Percentiles rank a stretch among this genome's conserved stretches.
Evolutionary conservation across 2,113 vertebrate genomes (phyloP).

Genomic region (Cyanistes caeruleus): DNA sequence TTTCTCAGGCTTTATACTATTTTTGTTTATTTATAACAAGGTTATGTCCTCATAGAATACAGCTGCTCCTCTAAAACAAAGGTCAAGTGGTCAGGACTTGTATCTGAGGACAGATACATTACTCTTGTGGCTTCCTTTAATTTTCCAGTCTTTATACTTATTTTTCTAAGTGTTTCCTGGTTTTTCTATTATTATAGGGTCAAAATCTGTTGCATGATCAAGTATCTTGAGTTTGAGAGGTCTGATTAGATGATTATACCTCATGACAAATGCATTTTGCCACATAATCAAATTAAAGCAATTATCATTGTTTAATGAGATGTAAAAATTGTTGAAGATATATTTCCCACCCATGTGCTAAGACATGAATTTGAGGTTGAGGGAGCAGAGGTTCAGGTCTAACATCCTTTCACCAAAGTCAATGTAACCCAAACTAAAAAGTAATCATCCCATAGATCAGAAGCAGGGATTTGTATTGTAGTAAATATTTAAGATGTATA

Average conservation of each 20-base stretch:
- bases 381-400: not conserved
- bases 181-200: not conserved
- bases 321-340: not conserved
- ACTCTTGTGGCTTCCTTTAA: not conserved
- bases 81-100: not conserved
- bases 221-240: not conserved
- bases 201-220: not conserved
- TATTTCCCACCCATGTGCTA: not conserved
- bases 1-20: not conserved
- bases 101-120: not conserved
- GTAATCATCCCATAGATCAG: not conserved
- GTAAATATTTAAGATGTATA: not conserved
- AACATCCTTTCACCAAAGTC: not conserved
- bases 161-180: not conserved
- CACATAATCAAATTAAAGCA: not conserved
- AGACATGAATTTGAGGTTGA: not conserved
- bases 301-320: not conserved
- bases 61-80: not conserved
- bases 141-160: not conserved
- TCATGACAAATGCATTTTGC: not conserved
- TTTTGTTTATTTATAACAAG: not conserved
- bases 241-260: not conserved
- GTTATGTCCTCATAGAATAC: not conserved
- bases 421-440: not conserved
- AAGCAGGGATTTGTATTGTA: accelerated